These are phyloP conservation scores for Pyrocoelia pectoralis DNA, from an alignment of 2,888 invertebrate species.

Conservation along the genomic window DNA sequence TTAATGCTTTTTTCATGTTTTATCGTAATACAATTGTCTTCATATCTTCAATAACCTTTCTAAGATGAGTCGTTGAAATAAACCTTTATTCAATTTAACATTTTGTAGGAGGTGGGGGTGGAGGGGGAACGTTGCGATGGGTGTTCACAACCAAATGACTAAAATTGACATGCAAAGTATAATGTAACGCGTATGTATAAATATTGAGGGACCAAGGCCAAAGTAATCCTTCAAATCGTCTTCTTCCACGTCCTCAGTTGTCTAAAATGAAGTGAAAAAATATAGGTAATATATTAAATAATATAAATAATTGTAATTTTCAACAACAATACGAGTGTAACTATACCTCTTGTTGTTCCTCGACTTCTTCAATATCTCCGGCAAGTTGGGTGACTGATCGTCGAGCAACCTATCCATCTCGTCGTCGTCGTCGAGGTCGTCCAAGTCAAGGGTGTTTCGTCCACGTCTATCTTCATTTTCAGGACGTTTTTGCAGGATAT, in stretches of 20 bases:
- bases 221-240: background rate
- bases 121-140: background rate
- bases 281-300: too few relatives aligned
- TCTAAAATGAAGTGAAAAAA: background rate
- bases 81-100: too few relatives aligned
- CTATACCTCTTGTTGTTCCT: too few relatives aligned
- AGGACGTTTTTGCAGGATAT: background rate
- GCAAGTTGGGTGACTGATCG: too few relatives aligned
- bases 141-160: background rate
- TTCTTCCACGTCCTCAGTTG: too few relatives aligned
- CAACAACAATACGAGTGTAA: too few relatives aligned
- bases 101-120: too few relatives aligned
- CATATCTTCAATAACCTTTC: background rate
- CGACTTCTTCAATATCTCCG: too few relatives aligned
- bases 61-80: background rate
- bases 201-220: background rate
- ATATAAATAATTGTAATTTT: too few relatives aligned
- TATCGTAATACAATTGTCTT: background rate
- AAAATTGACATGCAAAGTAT: background rate
- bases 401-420: too few relatives aligned
- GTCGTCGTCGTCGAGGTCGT: background rate
- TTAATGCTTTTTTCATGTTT: too few relatives aligned
- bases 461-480: too few relatives aligned
- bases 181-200: background rate
- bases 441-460: slow-evolving; percentile 2